Base-by-base conservation (phyloP, 2,888 invertebrate species). In the Melanophora roralis region DNA sequence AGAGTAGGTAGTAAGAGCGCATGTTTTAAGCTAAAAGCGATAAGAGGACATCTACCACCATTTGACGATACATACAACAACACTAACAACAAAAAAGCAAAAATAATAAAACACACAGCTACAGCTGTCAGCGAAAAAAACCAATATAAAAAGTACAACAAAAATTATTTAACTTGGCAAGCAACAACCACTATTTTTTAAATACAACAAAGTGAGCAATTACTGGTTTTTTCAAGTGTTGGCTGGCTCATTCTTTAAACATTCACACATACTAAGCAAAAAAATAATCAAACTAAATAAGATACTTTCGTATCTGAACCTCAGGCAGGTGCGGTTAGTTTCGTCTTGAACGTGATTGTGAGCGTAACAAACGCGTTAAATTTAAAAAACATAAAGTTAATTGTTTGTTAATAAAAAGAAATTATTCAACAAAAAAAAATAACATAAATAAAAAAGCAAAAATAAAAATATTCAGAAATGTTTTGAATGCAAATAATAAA, bases 291-390 rank as follows among this genome's bases (percentile, higher is more conserved):
- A 75, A 59, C 76, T 77, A 82, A 62, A 83, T 72, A 78, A 82
- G 82, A 74, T 78, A 83, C 82, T 83, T 83, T 82, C 83, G 83
- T 81, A 83, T 80, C 82, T 82, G 82, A 32, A 77, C 53, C 60
- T 83, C 51, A 84, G 85, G 88, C 88, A 88, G 89, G 89, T 88
- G 88, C 87, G 88, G 85, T 87, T 85, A 88, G 88, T 88, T 88
- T 86, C 84, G 86, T 86, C 86, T 88, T 85, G 87, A 84, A 88
- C 86, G 89, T 84, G 85, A 81, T 82, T 83, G 84, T 85, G 84
- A 85, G 84, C 85, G 84, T 85, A 84, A 77, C 82, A 67, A 81
- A 82, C 85, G 83, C 68, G 82, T 71, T 40, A 72, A 77, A 64
- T 38, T 27, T 14, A 36, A 16, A 14, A 51, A 49, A 23, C 21